Percentiles rank a stretch among this genome's conserved stretches.
Conservation (phyloP, 2,113 vertebrate species). For the Pantherophis guttatus region DNA sequence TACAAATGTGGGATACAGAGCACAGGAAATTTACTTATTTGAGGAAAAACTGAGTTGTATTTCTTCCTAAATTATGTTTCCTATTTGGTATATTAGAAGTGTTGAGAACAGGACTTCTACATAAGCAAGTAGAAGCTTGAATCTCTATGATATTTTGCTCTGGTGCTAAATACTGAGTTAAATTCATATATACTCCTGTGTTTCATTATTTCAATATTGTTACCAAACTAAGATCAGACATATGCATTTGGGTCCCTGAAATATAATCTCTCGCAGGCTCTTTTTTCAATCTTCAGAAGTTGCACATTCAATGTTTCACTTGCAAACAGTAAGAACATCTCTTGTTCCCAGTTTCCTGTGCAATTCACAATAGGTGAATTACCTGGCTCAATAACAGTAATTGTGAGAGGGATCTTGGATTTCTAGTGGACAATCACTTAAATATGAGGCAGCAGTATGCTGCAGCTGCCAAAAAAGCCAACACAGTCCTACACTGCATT, state of each 20-base stretch:
- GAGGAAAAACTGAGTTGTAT: neutral
- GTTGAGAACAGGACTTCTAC: neutral
- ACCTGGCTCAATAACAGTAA: neutral
- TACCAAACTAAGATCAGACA: neutral
- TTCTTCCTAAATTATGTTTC: neutral
- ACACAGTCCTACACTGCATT: neutral
- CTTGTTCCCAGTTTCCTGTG: neutral
- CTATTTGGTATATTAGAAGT: neutral
- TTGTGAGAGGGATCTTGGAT: neutral
- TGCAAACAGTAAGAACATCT: neutral
- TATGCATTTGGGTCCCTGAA: neutral
- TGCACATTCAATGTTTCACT: neutral
- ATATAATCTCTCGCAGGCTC: neutral
- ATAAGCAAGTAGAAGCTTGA: neutral
- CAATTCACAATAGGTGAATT: neutral
- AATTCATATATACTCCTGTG: neutral
- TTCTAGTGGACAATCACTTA: neutral
- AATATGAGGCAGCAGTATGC: neutral
- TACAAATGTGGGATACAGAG: neutral
- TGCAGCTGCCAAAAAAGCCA: neutral
- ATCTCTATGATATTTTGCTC: neutral
- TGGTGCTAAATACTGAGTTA: neutral
- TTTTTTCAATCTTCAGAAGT: neutral
- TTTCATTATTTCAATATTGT: neutral
- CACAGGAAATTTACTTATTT: neutral